Percentiles rank a stretch among this genome's conserved stretches.
These are phyloP conservation scores for Thalpophila matura DNA, from an alignment of 2,888 invertebrate genomes.

Conservation along the genomic window DNA sequence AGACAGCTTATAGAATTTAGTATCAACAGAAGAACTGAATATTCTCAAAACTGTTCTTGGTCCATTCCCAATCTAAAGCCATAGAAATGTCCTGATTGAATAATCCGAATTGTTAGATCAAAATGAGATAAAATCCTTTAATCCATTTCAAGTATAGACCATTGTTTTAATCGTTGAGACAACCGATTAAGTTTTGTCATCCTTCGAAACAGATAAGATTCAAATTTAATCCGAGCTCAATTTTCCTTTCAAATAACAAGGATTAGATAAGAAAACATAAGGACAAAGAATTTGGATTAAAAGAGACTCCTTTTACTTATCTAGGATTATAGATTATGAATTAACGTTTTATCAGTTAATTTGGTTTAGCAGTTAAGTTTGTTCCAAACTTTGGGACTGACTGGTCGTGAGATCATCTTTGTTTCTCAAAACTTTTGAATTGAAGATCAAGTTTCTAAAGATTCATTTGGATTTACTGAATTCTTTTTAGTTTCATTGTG, in stretches of 20 bases:
- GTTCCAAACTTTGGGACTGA: conserved; percentile 28
- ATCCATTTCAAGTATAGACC: conserved; percentile 49
- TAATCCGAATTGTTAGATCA: conserved; percentile 56
- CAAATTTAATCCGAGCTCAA: conserved; percentile 63
- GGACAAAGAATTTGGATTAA: conserved; percentile 63
- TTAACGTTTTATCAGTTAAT: conserved; percentile 64
- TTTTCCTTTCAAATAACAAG: conserved; percentile 61
- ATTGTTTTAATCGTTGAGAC: conserved; percentile 59
- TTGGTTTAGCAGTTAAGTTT: conserved; percentile 52
- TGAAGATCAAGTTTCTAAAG: conserved; percentile 6
- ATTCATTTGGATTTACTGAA: neutral
- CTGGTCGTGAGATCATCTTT: conserved; percentile 41
- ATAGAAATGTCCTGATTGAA: conserved; percentile 50
- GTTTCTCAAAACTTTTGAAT: conserved; percentile 41
- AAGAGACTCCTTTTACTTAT: conserved; percentile 54
- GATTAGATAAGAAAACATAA: conserved; percentile 62
- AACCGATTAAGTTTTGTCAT: conserved; percentile 66
- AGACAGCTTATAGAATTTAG: neutral
- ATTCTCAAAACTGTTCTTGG: conserved; percentile 6
- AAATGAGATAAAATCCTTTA: conserved; percentile 56
- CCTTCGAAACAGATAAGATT: conserved; percentile 62
- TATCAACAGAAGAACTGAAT: neutral
- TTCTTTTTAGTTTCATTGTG: neutral
- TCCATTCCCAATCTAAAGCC: conserved; percentile 18
- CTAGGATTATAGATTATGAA: conserved; percentile 64